phyloP scores from a whole-genome alignment of 2,113 vertebrate genomes.

The Crotalus helleri region DNA sequence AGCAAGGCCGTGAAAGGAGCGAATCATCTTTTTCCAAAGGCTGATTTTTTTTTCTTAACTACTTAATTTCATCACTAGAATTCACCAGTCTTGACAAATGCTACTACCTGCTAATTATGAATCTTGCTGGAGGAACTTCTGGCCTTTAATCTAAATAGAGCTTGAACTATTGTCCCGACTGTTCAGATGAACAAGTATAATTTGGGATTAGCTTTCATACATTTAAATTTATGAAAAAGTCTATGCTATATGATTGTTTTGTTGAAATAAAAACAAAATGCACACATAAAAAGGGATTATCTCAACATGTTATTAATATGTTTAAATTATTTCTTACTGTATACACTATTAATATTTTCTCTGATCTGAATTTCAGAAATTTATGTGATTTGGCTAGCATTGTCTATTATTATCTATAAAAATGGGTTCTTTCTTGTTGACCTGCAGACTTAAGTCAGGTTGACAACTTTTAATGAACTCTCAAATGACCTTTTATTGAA shows the following conservation, averaged over 20 bases:
- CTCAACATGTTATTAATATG: neutral
- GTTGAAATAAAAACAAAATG: neutral
- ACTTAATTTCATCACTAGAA: constrained; percentile 39
- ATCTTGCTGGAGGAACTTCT: constrained; percentile 11
- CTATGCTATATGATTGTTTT: neutral
- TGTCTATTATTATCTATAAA: neutral
- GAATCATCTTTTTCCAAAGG: constrained; percentile 53
- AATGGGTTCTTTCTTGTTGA: neutral
- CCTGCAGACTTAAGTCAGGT: neutral
- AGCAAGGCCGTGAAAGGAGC: constrained; percentile 50
- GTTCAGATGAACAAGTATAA: constrained; percentile 35
- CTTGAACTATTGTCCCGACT: constrained; percentile 42
- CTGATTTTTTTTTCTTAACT: constrained; percentile 43
- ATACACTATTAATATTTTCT: neutral
- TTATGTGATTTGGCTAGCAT: neutral
- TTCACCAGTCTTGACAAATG: constrained; percentile 38
- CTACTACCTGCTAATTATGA: constrained; percentile 32
- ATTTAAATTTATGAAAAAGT: constrained; percentile 29
- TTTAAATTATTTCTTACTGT: neutral
- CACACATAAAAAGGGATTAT: neutral
- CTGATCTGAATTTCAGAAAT: neutral
- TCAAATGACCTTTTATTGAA: neutral
- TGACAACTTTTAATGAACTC: neutral
- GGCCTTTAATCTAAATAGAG: constrained; percentile 32
- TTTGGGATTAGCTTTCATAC: constrained; percentile 28